Evolutionary conservation across 2,113 vertebrate species (phyloP), one percentile per base, ranked within the genome.

Genomic region (Engraulis encrasicolus): DNA sequence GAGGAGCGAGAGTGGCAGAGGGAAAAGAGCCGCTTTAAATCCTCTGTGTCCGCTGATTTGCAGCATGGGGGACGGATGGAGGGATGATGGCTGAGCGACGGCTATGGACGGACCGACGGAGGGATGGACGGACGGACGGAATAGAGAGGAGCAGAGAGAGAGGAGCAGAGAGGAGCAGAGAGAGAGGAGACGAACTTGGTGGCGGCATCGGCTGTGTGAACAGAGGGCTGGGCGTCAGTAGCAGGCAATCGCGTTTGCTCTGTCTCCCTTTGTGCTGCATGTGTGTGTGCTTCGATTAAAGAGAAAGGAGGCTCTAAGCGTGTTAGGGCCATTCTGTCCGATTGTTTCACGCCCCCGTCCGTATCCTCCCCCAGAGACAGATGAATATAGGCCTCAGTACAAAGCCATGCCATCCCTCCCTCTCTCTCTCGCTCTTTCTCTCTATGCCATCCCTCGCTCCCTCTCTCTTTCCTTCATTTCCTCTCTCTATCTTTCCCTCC

Each of bases 281-380:
- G 93, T 95, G 93, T 94, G 94, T 92, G 92, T 93, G 92, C 92
- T 92, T 92, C 91, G 93, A 95, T 95, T 95, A 95, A 94, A 95
- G 93, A 94, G 92, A 92, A 89, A 93, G 93, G 92, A 93, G 93
- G 93, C 94, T 91, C 93, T 95, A 95, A 95, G 94, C 94, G 88
- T 91, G 90, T 95, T 95, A 95, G 88, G 92, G 91, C 92, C 93
- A 93, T 95, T 96, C 93, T 94, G 92, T 95, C 90, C 91, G 86
- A 94, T 95, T 95, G 94, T 96, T 95, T 94, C 89, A 92, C 91
- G 82, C 92, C 93, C 92, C 89, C 93, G 87, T 93, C 93, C 91
- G 89, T 94, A 92, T 95, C 94, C 95, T 87, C 95, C 94, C 91
- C 86, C 93, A 88, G 91, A 93, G 93, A 92, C 91, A 61, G 71